Conservation (phyloP, 2,797 vertebrate species). For the Ptychobarbus kaznakovi region DNA sequence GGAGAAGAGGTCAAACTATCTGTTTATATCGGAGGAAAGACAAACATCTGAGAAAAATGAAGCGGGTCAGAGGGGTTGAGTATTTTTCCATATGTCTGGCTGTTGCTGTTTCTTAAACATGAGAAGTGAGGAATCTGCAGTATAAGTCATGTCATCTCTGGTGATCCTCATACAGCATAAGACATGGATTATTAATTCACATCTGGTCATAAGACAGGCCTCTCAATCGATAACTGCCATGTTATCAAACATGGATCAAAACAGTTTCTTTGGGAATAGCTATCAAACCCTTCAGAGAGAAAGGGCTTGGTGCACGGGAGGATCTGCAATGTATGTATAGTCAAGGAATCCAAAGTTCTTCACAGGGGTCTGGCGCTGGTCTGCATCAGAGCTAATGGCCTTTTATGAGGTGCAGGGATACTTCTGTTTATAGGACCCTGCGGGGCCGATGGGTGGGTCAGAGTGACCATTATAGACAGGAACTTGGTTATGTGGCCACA, state of each 20-base stretch:
- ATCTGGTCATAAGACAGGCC: slow-evolving; percentile 7
- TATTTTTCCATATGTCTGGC: slow-evolving; percentile 60
- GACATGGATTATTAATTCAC: slow-evolving; percentile 53
- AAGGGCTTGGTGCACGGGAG: not conserved
- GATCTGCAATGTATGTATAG: slow-evolving; percentile 36
- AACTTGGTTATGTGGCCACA: slow-evolving; percentile 20
- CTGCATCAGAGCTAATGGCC: slow-evolving; percentile 52
- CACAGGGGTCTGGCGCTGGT: slow-evolving; percentile 59
- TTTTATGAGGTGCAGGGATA: slow-evolving; percentile 56
- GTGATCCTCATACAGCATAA: slow-evolving; percentile 36
- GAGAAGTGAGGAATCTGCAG: slow-evolving; percentile 48
- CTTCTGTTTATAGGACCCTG: slow-evolving; percentile 60
- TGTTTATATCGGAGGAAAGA: slow-evolving; percentile 62
- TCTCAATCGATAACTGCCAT: slow-evolving; percentile 32
- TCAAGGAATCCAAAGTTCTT: slow-evolving; percentile 49
- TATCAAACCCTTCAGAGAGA: not conserved
- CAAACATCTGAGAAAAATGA: slow-evolving; percentile 59
- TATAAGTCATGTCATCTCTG: slow-evolving; percentile 36
- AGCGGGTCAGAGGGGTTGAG: slow-evolving; percentile 58
- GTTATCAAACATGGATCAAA: slow-evolving; percentile 49
- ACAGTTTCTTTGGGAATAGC: slow-evolving; percentile 23
- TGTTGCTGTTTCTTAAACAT: slow-evolving; percentile 44
- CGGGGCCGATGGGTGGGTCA: slow-evolving; percentile 30
- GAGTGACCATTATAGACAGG: slow-evolving; percentile 29
- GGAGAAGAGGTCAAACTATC: slow-evolving; percentile 44